Evolutionary conservation across 2,797 vertebrate genomes (phyloP).

Genomic region (Leontocebus nigricollis): DNA sequence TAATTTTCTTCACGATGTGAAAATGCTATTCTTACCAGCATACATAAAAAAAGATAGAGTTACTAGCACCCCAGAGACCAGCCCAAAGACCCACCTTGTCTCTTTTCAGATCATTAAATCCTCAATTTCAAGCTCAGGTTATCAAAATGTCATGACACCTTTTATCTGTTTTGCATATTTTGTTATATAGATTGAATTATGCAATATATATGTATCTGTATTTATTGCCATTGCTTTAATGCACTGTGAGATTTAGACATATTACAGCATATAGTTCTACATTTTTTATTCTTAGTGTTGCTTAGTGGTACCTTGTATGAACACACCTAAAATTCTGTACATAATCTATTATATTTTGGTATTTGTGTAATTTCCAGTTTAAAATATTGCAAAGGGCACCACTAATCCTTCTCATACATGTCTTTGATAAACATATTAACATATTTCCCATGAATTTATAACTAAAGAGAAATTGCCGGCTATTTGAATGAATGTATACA

Average conservation of each 20-base stretch:
- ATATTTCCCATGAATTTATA: background rate
- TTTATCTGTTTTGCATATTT: background rate
- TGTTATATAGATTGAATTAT: background rate
- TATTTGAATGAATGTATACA: background rate
- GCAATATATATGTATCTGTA: background rate
- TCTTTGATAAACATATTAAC: background rate
- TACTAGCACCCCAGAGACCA: background rate
- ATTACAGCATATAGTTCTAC: background rate
- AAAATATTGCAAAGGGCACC: background rate
- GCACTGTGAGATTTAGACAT: background rate
- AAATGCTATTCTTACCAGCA: background rate
- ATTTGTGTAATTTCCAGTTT: background rate
- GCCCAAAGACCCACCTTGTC: background rate
- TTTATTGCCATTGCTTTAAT: background rate
- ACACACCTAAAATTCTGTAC: background rate
- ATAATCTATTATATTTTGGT: background rate
- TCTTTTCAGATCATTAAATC: background rate
- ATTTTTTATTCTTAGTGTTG: background rate
- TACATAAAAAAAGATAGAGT: background rate
- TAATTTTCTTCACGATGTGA: background rate
- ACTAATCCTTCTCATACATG: background rate
- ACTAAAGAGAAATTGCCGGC: background rate
- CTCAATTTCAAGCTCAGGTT: background rate
- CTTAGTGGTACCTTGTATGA: background rate
- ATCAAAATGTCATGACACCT: background rate